These are phyloP conservation scores for Tetramorium parvispinum DNA, from an alignment of 1,140 invertebrate genomes.

Conservation along the genomic window DNA sequence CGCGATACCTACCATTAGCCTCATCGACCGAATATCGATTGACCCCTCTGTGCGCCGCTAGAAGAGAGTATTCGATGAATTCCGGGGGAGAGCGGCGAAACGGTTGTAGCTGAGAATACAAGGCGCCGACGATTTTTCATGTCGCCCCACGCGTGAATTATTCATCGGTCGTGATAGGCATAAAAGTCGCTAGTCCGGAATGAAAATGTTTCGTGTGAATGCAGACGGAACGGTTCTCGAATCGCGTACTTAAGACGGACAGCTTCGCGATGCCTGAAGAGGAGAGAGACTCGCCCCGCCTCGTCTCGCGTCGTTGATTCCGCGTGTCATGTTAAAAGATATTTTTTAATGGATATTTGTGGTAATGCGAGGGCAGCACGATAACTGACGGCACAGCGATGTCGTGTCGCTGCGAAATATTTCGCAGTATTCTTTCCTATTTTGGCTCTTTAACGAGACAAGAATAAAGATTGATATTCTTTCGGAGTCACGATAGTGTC, in stretches of 20 bases:
- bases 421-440: constrained; percentile 1
- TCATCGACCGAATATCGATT: constrained; percentile 67
- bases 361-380: background rate
- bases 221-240: background rate
- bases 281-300: background rate
- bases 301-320: background rate
- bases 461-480: constrained; percentile 45
- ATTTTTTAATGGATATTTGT: constrained; percentile 44
- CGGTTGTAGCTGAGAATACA: constrained; percentile 46
- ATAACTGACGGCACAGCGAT: background rate
- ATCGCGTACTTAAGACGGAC: constrained; percentile 15
- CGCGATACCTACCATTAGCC: constrained; percentile 70
- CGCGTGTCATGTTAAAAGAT: background rate
- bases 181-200: constrained; percentile 23
- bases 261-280: background rate
- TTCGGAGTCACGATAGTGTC: background rate
- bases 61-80: constrained; percentile 57
- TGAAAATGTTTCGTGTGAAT: constrained; percentile 50
- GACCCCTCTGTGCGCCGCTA: background rate
- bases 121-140: constrained; percentile 51
- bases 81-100: background rate
- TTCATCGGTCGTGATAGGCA: constrained; percentile 45
- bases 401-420: background rate
- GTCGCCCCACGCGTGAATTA: constrained; percentile 35
- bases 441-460: constrained; percentile 7